These are phyloP conservation scores for Synodontis membranacea DNA, from an alignment of 2,113 vertebrate genomes.

Conservation along the genomic window DNA sequence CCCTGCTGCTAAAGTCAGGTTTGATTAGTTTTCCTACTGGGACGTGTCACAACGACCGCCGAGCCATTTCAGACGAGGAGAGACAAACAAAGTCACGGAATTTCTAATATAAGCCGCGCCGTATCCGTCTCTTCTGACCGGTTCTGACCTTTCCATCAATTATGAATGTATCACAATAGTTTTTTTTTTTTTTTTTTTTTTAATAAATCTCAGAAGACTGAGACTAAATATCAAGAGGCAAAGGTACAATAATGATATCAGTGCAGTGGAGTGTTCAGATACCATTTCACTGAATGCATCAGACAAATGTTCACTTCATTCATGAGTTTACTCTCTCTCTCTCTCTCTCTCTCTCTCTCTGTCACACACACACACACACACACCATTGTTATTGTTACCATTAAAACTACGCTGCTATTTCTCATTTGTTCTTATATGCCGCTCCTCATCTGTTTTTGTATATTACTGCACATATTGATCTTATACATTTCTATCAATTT, in stretches of 20 bases:
- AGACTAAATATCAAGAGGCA: neutral
- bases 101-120: neutral
- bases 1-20: conserved; percentile 9
- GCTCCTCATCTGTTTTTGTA: too few species aligned
- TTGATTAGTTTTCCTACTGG: conserved; percentile 34
- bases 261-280: neutral
- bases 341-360: too few species aligned
- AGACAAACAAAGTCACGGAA: conserved; percentile 6
- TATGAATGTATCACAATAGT: neutral
- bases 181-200: neutral
- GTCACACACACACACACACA: too few species aligned
- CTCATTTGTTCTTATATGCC: too few species aligned
- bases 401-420: too few species aligned
- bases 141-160: conserved; percentile 23
- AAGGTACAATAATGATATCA: neutral
- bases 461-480: too few species aligned
- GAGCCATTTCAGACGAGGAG: conserved; percentile 24
- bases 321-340: neutral
- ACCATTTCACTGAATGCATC: neutral
- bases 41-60: neutral
- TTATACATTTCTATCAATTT: too few species aligned
- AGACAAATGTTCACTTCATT: neutral
- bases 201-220: neutral
- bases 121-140: neutral
- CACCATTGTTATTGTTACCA: too few species aligned